Percentiles rank a stretch among this genome's conserved stretches.
These are phyloP conservation scores for Amyelois transitella DNA, from an alignment of 1,140 invertebrate species.

Conservation along the genomic window DNA sequence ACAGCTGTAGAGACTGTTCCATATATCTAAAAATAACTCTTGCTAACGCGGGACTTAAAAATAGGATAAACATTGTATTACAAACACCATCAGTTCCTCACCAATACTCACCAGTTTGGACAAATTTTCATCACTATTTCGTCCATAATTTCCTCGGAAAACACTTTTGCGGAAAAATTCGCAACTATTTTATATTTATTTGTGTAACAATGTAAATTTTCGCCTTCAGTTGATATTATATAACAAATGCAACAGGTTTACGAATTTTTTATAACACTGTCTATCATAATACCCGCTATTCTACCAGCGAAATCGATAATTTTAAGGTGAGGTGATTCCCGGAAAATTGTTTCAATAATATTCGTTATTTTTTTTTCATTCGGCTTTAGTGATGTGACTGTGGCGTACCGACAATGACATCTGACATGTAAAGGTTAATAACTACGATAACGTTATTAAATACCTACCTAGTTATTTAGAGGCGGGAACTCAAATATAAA, in stretches of 20 bases:
- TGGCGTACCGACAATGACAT: background rate
- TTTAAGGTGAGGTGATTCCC: background rate
- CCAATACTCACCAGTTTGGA: conserved; percentile 35
- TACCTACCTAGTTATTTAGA: too few relatives aligned
- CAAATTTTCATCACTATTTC: conserved; percentile 33
- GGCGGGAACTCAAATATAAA: too few relatives aligned
- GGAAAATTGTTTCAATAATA: background rate
- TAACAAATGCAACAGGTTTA: background rate
- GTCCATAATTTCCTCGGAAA: conserved; percentile 14
- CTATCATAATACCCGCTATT: too few relatives aligned
- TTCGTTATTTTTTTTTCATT: background rate
- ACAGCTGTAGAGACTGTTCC: conserved; percentile 30
- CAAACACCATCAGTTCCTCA: conserved; percentile 23
- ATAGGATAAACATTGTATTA: conserved; percentile 52
- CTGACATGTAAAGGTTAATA: too few relatives aligned
- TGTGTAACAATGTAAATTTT: background rate
- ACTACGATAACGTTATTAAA: too few relatives aligned
- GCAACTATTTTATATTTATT: background rate
- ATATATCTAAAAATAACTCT: conserved; percentile 48
- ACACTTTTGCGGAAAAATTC: background rate
- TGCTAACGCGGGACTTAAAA: conserved; percentile 36
- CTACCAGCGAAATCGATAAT: too few relatives aligned
- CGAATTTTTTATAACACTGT: too few relatives aligned
- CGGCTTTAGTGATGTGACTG: background rate
- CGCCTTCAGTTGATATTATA: background rate